These are phyloP conservation scores for Tachina lurida DNA, from an alignment of 2,888 invertebrate species.

Conservation along the genomic window DNA sequence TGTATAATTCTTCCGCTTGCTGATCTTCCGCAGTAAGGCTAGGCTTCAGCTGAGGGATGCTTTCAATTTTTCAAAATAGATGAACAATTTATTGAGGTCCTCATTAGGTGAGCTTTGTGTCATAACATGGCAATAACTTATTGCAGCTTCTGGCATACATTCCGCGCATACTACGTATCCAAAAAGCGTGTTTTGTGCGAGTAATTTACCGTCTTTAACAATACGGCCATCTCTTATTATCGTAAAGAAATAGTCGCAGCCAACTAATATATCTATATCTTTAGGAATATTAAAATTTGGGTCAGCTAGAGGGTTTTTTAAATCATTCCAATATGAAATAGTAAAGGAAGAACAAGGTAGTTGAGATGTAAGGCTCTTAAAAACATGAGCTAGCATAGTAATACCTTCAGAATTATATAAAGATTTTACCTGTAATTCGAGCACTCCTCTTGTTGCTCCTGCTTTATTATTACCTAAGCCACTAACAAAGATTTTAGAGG, in stretches of 20 bases:
- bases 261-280: slow-evolving; percentile 44
- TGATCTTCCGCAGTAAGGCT: too few species aligned
- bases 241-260: slow-evolving; percentile 43
- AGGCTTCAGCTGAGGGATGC: too few species aligned
- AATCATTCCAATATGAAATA: too few species aligned
- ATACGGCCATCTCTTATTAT: slow-evolving; percentile 37
- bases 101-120: too few species aligned
- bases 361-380: slow-evolving; percentile 34
- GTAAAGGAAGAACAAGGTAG: slow-evolving; percentile 21
- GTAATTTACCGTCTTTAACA: slow-evolving; percentile 22
- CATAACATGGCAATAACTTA: too few species aligned
- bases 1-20: too few species aligned
- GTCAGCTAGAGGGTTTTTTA: slow-evolving; percentile 52
- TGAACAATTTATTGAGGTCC: too few species aligned
- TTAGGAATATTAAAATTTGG: slow-evolving; percentile 40
- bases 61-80: too few species aligned
- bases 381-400: slow-evolving; percentile 25
- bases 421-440: slow-evolving; percentile 27
- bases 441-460: slow-evolving; percentile 29
- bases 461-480: slow-evolving; percentile 32
- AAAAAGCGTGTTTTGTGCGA: slow-evolving; percentile 49
- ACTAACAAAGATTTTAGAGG: slow-evolving; percentile 34
- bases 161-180: too few species aligned
- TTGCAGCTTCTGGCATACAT: too few species aligned
- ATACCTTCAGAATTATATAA: slow-evolving; percentile 4